A percentile compares a stretch with the other conserved stretches of the same genome.
Conservation (phyloP, 2,888 invertebrate species). For the Atrina japonica region DNA sequence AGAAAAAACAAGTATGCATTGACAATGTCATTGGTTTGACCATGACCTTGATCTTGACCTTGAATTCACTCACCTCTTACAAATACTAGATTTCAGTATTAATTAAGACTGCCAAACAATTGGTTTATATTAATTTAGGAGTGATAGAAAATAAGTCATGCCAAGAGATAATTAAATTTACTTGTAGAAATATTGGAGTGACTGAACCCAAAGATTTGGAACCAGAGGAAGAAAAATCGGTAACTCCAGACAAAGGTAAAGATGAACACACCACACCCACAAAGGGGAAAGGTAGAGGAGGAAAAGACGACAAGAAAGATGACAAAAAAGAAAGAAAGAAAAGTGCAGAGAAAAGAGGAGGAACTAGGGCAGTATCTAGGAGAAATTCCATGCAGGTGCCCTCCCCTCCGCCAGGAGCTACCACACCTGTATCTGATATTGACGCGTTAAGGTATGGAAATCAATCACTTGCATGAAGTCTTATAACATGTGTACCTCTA, state of each 20-base stretch:
- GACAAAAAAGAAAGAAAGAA: slow-evolving; percentile 64
- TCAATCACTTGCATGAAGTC: no score
- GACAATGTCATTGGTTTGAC: no score
- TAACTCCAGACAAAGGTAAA: slow-evolving; percentile 74
- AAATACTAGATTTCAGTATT: no score
- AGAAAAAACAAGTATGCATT: no score
- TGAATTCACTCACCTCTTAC: no score
- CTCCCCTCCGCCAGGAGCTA: slow-evolving; percentile 76
- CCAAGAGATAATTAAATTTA: no score
- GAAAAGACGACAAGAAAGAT: slow-evolving; percentile 48
- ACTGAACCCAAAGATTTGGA: slow-evolving; percentile 75
- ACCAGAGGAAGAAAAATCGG: slow-evolving; percentile 75
- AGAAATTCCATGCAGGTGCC: slow-evolving; percentile 65
- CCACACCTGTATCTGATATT: slow-evolving; percentile 75
- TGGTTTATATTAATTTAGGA: no score
- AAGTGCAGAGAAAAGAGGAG: slow-evolving; percentile 71
- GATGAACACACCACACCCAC: slow-evolving; percentile 73
- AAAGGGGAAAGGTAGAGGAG: slow-evolving; percentile 65
- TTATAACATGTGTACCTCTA: no score
- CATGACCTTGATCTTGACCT: no score
- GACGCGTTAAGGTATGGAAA: slow-evolving; percentile 53
- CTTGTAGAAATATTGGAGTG: slow-evolving; percentile 70
- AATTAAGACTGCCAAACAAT: no score
- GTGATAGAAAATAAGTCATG: no score
- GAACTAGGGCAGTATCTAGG: slow-evolving; percentile 54